Conservation (phyloP, 2,797 vertebrate genomes). For the Sebastes diploproa region DNA sequence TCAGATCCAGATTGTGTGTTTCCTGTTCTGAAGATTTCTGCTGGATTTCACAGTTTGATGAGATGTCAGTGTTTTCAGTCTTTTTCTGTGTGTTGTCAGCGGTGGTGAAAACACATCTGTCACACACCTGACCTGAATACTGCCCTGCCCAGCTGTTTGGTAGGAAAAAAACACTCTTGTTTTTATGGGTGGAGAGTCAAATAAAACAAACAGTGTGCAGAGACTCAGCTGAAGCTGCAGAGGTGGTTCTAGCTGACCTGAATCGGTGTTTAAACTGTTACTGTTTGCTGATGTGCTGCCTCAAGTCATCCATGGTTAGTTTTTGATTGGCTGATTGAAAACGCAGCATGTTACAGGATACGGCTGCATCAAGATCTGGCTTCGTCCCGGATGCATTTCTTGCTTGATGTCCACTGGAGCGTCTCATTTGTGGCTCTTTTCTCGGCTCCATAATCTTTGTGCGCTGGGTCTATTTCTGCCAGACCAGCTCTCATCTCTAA, state of each 20-base stretch:
- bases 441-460: not conserved
- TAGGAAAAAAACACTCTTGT: not conserved
- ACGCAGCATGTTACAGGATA: not conserved
- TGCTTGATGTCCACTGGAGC: too few relatives aligned
- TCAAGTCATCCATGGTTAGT: not conserved
- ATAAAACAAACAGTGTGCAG: not conserved
- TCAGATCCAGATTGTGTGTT: not conserved
- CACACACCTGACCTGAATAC: constrained; percentile 5
- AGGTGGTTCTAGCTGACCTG: not conserved
- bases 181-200: not conserved
- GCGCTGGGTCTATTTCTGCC: not conserved
- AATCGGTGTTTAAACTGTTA: not conserved
- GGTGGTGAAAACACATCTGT: constrained; percentile 2
- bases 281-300: not conserved
- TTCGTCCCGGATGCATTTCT: not conserved
- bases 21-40: not conserved
- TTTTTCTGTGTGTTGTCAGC: not conserved
- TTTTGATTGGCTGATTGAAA: not conserved
- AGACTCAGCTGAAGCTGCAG: not conserved
- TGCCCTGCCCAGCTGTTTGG: not conserved
- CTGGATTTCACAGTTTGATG: not conserved
- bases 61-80: not conserved
- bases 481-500: not conserved
- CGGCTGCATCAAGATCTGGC: not conserved
- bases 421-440: not conserved